Conservation (phyloP, 2,113 vertebrate genomes). For the Tachysurus vachellii region DNA sequence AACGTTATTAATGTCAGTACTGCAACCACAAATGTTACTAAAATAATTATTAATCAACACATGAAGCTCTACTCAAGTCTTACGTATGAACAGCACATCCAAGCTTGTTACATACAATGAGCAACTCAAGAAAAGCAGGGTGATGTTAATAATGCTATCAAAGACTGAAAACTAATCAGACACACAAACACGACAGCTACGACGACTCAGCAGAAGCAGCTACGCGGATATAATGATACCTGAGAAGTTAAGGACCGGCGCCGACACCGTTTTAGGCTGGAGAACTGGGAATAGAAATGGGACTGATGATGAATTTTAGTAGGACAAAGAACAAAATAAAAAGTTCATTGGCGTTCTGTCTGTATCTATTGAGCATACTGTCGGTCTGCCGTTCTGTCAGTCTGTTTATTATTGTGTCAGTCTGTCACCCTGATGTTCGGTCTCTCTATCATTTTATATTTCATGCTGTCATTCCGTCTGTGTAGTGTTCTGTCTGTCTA, state of each 20-base stretch:
- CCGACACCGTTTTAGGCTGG: slow-evolving; percentile 90
- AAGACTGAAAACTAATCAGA: slow-evolving; percentile 17
- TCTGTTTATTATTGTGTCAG: neutral
- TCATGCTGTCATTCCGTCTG: neutral
- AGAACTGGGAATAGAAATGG: slow-evolving; percentile 84
- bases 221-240: slow-evolving; percentile 70
- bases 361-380: neutral
- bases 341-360: neutral
- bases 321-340: neutral
- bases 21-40: neutral
- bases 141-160: slow-evolving; percentile 11
- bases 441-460: neutral
- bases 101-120: neutral
- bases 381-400: neutral
- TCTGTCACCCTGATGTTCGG: neutral
- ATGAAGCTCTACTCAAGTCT: neutral
- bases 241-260: slow-evolving; percentile 84
- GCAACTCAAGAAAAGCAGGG: neutral
- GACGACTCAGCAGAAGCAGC: slow-evolving; percentile 32
- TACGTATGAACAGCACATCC: neutral
- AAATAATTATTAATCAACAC: neutral
- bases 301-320: slow-evolving; percentile 48
- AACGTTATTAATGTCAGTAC: neutral
- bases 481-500: neutral
- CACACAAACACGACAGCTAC: slow-evolving; percentile 24